A percentile compares a stretch with the other conserved stretches of the same genome.
These are phyloP conservation scores for Bombus affinis DNA, from an alignment of 1,140 invertebrate species.

Conservation along the genomic window DNA sequence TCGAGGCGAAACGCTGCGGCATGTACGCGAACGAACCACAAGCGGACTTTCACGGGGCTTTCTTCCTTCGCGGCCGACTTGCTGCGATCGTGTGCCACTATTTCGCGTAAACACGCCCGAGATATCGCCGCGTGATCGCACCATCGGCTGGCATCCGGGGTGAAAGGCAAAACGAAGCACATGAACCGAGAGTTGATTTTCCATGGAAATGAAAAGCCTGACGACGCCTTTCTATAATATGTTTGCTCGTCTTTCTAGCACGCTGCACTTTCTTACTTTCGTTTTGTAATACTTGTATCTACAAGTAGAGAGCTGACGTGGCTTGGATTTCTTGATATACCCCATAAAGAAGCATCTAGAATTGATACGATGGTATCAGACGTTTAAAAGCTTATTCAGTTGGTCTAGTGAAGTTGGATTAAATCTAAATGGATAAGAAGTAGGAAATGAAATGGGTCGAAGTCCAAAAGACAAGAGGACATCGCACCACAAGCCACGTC, in stretches of 20 bases:
- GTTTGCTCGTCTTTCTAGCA: neutral
- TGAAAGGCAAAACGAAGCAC: slow-evolving; percentile 68
- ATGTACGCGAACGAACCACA: neutral
- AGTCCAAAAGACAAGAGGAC: neutral
- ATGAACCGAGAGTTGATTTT: neutral
- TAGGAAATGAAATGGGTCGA: neutral
- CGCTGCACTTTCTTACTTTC: slow-evolving; percentile 47
- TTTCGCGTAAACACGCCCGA: slow-evolving; percentile 44
- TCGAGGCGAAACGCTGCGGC: neutral
- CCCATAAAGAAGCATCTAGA: too few relatives aligned
- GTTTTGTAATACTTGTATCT: slow-evolving; percentile 28
- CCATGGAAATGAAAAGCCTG: slow-evolving; percentile 53
- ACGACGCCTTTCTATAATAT: slow-evolving; percentile 48
- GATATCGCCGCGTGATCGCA: slow-evolving; percentile 16
- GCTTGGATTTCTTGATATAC: neutral
- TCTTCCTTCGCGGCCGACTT: slow-evolving; percentile 68
- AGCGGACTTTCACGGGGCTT: slow-evolving; percentile 74
- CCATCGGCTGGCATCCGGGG: slow-evolving; percentile 52
- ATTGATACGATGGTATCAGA: too few relatives aligned
- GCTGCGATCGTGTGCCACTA: slow-evolving; percentile 35
- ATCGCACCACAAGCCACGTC: neutral
- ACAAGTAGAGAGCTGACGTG: neutral
- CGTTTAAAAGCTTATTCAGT: too few relatives aligned
- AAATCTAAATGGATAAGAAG: too few relatives aligned
- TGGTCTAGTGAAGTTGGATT: too few relatives aligned